Evolutionary conservation across 2,888 invertebrate species (phyloP).

Genomic region (Ptilodon capucinus): DNA sequence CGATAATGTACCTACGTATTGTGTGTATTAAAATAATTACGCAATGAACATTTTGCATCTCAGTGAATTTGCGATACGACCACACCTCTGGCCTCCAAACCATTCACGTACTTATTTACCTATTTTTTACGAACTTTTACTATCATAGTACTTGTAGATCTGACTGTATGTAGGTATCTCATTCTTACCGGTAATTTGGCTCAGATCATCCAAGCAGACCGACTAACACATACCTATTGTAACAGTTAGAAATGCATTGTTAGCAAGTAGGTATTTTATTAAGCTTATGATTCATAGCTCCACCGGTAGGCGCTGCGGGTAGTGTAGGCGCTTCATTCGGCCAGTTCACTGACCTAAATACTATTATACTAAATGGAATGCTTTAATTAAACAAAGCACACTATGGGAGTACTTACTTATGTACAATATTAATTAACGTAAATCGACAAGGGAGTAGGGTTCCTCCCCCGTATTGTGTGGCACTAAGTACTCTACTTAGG

Average conservation of each 20-base stretch:
- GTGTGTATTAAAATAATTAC: constrained; percentile 14
- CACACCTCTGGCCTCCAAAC: neutral
- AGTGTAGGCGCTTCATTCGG: constrained; percentile 18
- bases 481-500: no score
- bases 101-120: neutral
- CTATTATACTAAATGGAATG: constrained; percentile 10
- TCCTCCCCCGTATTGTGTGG: no score
- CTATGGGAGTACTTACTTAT: neutral
- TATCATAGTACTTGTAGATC: neutral
- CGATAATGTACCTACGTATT: no score
- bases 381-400: constrained; percentile 27
- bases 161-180: neutral
- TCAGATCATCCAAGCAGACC: constrained; percentile 26
- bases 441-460: no score
- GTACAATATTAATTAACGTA: neutral
- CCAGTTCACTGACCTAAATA: constrained; percentile 35
- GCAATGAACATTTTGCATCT: constrained; percentile 8
- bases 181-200: neutral
- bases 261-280: constrained; percentile 14
- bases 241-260: constrained; percentile 34
- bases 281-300: constrained; percentile 28
- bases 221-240: constrained; percentile 19
- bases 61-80: neutral
- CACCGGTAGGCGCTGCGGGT: neutral
- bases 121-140: neutral